Conservation (phyloP, 2,113 vertebrate genomes). For the Misgurnus anguillicaudatus region DNA sequence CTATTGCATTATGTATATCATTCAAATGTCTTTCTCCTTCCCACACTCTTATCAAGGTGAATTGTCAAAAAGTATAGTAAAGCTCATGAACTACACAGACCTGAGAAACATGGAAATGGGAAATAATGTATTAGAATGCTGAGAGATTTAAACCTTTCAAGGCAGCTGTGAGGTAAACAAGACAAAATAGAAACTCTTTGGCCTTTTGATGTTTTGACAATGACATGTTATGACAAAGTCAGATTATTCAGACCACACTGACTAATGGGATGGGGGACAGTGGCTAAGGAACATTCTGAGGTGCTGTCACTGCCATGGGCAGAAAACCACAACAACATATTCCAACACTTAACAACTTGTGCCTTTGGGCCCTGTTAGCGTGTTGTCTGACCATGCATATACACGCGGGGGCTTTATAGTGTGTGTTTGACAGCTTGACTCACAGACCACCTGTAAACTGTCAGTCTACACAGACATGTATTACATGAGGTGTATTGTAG, state of each 20-base stretch:
- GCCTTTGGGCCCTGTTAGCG: not conserved
- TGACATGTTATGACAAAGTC: not conserved
- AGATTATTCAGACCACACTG: not conserved
- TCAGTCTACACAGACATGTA: constrained; percentile 8
- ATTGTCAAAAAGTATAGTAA: constrained; percentile 25
- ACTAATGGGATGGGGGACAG: not conserved
- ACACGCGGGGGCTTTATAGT: not conserved
- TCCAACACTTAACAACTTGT: constrained; percentile 34
- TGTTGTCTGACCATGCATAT: not conserved
- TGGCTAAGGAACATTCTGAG: constrained; percentile 36
- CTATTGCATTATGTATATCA: constrained; percentile 47
- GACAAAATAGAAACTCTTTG: constrained; percentile 49
- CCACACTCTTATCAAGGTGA: constrained; percentile 42
- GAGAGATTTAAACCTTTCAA: constrained; percentile 52
- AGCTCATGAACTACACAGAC: not conserved
- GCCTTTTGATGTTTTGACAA: constrained; percentile 43
- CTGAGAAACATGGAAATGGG: not conserved
- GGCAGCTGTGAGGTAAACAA: constrained; percentile 68
- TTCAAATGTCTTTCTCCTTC: constrained; percentile 44
- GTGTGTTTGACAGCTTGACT: constrained; percentile 19
- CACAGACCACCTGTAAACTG: constrained; percentile 1
- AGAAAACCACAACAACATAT: constrained; percentile 52
- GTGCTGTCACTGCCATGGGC: constrained; percentile 47
- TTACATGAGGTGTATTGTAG: constrained; percentile 39
- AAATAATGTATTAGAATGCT: not conserved